Evolutionary conservation across 2,113 vertebrate genomes (phyloP), one percentile per base, ranked within the genome.

Genomic region (Monopterus albus): DNA sequence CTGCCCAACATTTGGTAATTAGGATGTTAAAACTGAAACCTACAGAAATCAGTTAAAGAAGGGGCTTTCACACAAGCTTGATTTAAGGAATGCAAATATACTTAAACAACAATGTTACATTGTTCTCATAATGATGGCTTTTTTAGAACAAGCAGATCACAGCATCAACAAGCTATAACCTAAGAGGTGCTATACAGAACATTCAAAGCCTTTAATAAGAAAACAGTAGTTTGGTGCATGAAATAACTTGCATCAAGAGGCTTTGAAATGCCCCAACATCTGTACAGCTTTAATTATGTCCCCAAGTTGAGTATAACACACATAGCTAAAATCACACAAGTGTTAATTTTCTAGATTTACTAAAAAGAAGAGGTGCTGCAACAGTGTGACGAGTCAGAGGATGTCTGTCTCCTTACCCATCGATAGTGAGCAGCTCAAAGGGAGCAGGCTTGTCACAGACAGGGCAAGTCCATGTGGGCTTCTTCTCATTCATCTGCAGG

Each of bases 401-500:
- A 56, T 18, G 58, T 60, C 35, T 1, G 6, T 66, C 35, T 62
- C 14, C 81, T 94, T 93, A 99, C 98, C 97, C 97, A 4, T 99
- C 98, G 0, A 99, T 98, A 78, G 96, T 96, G 52, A 99, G 95
- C 89, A 98, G 95, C 88, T 98, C 96, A 4, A 97, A 99, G 17
- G 97, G 96, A 2, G 98, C 98, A 0, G 97, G 96, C 80, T 98
- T 99, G 88, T 99, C 98, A 11, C 98, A 99, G 62, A 99, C 98
- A 0, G 98, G 98, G 59, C 98, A 99, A 88, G 95, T 96, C 98
- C 98, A 99, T 0, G 98, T 99, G 74, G 98, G 97, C 71, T 99
- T 99, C 88, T 99, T 99, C 87, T 99, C 98, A 0, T 99, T 99
- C 98, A 99, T 99, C 92, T 99, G 97, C 84, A 99, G 94, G 89